These are phyloP conservation scores for Netelia virgata DNA, from an alignment of 2,888 invertebrate genomes.

Conservation along the genomic window DNA sequence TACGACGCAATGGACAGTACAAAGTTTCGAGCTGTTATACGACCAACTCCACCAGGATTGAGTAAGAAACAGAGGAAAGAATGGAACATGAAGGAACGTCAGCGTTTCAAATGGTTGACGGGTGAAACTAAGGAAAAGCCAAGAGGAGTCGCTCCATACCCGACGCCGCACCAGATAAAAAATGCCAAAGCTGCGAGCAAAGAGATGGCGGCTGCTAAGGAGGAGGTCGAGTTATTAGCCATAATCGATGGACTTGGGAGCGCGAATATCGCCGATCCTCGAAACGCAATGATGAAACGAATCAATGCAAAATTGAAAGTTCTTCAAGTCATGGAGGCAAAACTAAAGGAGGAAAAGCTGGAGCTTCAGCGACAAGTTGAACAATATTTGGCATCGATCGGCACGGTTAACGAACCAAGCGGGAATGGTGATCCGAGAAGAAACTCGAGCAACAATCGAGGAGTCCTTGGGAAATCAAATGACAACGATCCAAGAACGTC, in stretches of 20 bases:
- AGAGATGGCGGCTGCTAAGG: constrained; percentile 9
- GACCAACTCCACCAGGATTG: constrained; percentile 48
- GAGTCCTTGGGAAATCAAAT: neutral
- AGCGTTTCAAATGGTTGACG: constrained; percentile 27
- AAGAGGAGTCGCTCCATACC: constrained; percentile 33
- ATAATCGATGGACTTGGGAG: constrained; percentile 54
- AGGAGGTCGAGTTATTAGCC: constrained; percentile 3
- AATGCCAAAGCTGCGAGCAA: constrained; percentile 5
- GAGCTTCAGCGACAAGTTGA: constrained; percentile 53
- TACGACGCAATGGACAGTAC: constrained; percentile 50
- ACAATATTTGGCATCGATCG: constrained; percentile 48
- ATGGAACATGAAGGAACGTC: constrained; percentile 45
- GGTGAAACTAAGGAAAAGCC: constrained; percentile 53
- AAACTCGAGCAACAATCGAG: neutral
- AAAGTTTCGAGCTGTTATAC: constrained; percentile 38
- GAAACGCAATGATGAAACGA: constrained; percentile 52
- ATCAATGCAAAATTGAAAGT: constrained; percentile 50
- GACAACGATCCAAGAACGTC: neutral
- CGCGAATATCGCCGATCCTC: constrained; percentile 59
- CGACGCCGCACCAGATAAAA: constrained; percentile 19
- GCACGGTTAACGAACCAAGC: neutral
- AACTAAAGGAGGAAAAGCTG: constrained; percentile 55
- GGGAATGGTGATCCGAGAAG: neutral
- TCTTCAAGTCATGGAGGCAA: constrained; percentile 44
- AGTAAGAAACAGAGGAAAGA: constrained; percentile 46